These are phyloP conservation scores for Melanotaenia nigrans DNA, from an alignment of 2,797 vertebrate genomes.

Conservation along the genomic window DNA sequence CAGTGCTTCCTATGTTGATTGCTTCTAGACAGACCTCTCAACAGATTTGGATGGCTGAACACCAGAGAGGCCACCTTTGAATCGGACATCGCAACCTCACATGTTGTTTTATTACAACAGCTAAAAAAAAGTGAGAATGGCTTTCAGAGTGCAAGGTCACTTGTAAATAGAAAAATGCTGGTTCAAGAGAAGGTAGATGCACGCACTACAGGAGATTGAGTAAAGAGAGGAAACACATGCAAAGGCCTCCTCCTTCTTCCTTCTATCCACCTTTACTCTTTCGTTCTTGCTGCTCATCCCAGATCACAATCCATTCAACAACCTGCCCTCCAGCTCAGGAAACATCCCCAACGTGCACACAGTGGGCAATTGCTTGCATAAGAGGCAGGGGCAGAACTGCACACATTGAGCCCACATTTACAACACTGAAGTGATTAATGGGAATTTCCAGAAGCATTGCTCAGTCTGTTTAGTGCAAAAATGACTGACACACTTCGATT, in stretches of 20 bases:
- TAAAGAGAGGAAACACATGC: slow-evolving; percentile 4
- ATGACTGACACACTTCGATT: neutral
- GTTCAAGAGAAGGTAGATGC: slow-evolving; percentile 7
- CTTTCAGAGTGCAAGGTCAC: slow-evolving; percentile 58
- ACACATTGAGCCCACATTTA: slow-evolving; percentile 48
- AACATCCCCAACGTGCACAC: slow-evolving; percentile 42
- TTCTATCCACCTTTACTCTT: slow-evolving; percentile 25
- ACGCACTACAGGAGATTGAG: neutral
- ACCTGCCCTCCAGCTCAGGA: slow-evolving; percentile 37
- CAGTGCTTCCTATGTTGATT: slow-evolving; percentile 63
- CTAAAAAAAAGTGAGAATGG: slow-evolving; percentile 46
- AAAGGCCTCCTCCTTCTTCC: slow-evolving; percentile 7
- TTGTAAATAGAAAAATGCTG: slow-evolving; percentile 29
- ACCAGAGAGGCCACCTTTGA: slow-evolving; percentile 38
- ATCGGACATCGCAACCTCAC: slow-evolving; percentile 26
- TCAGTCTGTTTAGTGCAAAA: slow-evolving; percentile 16
- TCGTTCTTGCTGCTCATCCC: slow-evolving; percentile 32
- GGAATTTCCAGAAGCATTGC: slow-evolving; percentile 33
- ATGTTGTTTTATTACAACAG: slow-evolving; percentile 10
- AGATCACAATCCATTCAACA: slow-evolving; percentile 41
- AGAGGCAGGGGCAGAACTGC: slow-evolving; percentile 32
- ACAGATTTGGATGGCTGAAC: slow-evolving; percentile 55
- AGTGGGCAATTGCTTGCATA: slow-evolving; percentile 44
- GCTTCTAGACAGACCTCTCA: slow-evolving; percentile 47
- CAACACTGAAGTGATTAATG: slow-evolving; percentile 27